A percentile compares a stretch with the other conserved stretches of the same genome.
Conservation (phyloP, 2,113 vertebrate genomes). For the Sorex fumeus region DNA sequence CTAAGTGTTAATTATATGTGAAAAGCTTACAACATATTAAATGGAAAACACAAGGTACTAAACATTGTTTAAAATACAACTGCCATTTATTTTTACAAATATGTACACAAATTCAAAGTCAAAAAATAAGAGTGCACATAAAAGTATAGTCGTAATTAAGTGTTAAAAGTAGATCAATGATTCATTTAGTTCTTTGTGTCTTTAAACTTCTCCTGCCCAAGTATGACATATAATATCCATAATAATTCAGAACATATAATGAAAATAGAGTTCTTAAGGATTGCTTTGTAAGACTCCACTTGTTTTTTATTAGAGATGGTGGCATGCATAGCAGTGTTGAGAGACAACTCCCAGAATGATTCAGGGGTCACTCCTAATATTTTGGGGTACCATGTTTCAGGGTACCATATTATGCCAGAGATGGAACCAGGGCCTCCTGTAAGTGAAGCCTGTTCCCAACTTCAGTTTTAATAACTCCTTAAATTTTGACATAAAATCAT, state of each 20-base stretch:
- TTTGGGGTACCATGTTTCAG: no score
- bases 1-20: background rate
- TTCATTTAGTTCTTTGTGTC: slow-evolving; percentile 4
- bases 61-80: background rate
- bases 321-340: no score
- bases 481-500: background rate
- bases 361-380: no score
- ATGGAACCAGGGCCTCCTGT: no score
- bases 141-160: slow-evolving; percentile 3
- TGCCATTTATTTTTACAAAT: background rate
- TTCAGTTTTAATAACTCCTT: background rate
- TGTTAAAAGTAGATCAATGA: background rate
- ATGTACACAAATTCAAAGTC: background rate
- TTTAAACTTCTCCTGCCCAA: slow-evolving; percentile 12
- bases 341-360: no score
- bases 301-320: no score
- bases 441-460: background rate
- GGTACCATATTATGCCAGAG: no score
- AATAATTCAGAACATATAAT: background rate
- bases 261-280: background rate
- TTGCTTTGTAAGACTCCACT: no score
- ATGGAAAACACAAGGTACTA: background rate
- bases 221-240: background rate
- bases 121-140: background rate
- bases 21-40: background rate